Evolutionary conservation across 2,797 vertebrate genomes (phyloP), one percentile per base, ranked within the genome.

Genomic region (Hozukius guyotensis): DNA sequence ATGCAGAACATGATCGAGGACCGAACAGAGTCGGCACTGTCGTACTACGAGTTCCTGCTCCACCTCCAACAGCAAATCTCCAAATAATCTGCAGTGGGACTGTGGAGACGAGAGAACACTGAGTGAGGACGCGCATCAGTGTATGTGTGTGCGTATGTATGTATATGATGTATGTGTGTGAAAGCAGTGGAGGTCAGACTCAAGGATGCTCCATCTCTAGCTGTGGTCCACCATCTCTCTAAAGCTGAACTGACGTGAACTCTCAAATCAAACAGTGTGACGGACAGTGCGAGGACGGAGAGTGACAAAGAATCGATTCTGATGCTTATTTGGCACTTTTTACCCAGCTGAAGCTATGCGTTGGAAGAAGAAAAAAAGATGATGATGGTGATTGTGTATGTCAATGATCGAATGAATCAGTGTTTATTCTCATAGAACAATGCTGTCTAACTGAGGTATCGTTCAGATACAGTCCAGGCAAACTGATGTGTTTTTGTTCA

Each of bases 1-100:
- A 96, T 99, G 92, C 98, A 99, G 94, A 97, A 96, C 92, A 97
- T 99, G 98, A 97, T 99, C 59, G 98, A 99, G 95, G 98, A 99
- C 94, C 95, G 98, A 85, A 99, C 98, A 59, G 98, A 99, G 94
- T 99, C 98, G 32, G 98, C 98, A 59, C 94, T 99, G 93, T 99
- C 98, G 0, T 99, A 99, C 89, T 99, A 99, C 68, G 98, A 99
- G 94, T 99, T 99, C 91, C 96, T 99, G 65, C 97, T 99, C 73
- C 98, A 99, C 91, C 89, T 99, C 90, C 98, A 99, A 80, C 98
- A 99, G 93, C 98, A 99, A 96, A 96, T 98, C 89, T 97, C 97
- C 96, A 99, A 99, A 94, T 99, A 97, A 97, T 38, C 82, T 69
- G 20, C 64, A 62, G 36, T 38, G 46, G 64, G 57, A 46, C 65